Evolutionary conservation across 2,888 invertebrate genomes (phyloP), one percentile per base, ranked within the genome.

Genomic region (Drosophila kanekoi): DNA sequence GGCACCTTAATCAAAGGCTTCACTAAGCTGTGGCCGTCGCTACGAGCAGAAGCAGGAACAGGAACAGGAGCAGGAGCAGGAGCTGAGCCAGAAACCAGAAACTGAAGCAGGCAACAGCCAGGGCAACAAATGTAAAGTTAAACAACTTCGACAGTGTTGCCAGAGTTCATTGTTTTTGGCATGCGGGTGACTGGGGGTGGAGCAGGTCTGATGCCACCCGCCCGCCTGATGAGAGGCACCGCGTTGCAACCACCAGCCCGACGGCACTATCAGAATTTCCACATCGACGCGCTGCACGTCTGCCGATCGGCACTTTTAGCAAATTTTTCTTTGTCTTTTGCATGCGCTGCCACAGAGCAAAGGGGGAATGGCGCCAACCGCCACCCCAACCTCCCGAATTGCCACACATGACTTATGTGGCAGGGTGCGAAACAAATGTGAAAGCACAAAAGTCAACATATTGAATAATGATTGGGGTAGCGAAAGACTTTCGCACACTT

Each of bases 361-460:
- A 61, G 32, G 37, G 37, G 37, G 44, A 16, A 16, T 6, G 20
- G 18, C 54, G 37, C 51, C 58, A 51, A 18, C 35, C 37, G 49
- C 37, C 37, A 40, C 41, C 14, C 48, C 40, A 8, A 9, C n/a
- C 49, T 1, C 23, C n/a, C 51, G 41, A 60, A 45, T 23, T 49
- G 33, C 65, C 49, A 62, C 76, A 78, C 79, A 81, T 85, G 86
- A 81, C 73, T 88, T 82, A 82, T 83, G 83, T 82, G 86, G 80
- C 71, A 48, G 49, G 72, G 68, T 57, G 72, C 73, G 76, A 83
- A 89, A 80, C 76, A 87, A 89, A 85, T 85, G 81, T 65, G 72
- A 71, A 76, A 84, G 87, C 89, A 81, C 87, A 89, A 89, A 89
- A 89, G 85, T 79, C 89, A 85, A 89, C 89, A 85, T 85, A 85